Evolutionary conservation across 2,888 invertebrate genomes (phyloP).

Genomic region (Pollenia amentaria): DNA sequence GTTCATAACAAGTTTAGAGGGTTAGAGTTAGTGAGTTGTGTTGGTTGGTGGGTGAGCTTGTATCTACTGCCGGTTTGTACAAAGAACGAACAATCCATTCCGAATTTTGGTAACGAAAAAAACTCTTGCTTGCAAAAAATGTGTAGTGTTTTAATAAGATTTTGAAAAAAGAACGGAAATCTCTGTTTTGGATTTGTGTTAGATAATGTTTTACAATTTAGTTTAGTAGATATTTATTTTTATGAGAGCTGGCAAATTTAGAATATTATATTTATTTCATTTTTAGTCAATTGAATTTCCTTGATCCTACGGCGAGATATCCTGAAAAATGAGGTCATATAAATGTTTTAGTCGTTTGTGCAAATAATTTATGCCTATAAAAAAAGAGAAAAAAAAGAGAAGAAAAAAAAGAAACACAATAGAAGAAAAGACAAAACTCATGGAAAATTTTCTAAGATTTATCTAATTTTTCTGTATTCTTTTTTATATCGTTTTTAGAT

Average conservation of each 20-base stretch:
- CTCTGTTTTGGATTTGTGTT: not conserved
- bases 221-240: conserved; percentile 6
- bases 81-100: conserved; percentile 20
- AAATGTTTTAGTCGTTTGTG: conserved; percentile 85
- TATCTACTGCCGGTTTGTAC: conserved; percentile 10
- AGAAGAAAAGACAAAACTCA: conserved; percentile 73
- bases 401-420: conserved; percentile 82
- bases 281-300: conserved; percentile 80
- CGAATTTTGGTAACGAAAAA: conserved; percentile 57
- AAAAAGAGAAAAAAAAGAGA: conserved; percentile 79
- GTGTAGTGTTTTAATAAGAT: conserved; percentile 9
- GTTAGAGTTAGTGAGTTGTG: conserved; percentile 14
- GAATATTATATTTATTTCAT: conserved; percentile 61
- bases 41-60: conserved; percentile 7
- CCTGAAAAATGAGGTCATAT: conserved; percentile 85
- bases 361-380: conserved; percentile 85
- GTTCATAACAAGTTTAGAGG: not conserved
- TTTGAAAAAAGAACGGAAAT: conserved; percentile 15
- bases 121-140: conserved; percentile 63
- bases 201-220: not conserved
- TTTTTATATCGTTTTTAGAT: conserved; percentile 1
- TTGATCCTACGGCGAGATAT: conserved; percentile 84
- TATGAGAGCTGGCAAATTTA: conserved; percentile 29
- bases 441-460: conserved; percentile 26
- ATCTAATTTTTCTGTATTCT: conserved; percentile 38